Base-by-base conservation (phyloP, 2,797 vertebrate genomes). In the Chelmon rostratus region DNA sequence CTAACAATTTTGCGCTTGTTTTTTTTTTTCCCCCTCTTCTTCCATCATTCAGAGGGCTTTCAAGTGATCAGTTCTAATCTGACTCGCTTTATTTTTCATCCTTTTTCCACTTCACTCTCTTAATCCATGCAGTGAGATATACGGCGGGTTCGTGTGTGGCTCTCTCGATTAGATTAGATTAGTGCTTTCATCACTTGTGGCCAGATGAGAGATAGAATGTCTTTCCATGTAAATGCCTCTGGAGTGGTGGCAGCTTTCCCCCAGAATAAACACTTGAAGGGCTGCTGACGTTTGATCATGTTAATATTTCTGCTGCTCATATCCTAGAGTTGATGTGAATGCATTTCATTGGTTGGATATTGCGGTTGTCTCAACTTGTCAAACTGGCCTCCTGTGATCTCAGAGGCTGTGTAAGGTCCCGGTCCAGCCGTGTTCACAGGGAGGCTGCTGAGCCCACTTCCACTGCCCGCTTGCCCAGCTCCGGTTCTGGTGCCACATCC, bases 161-260 rank as follows among this genome's bases (percentile, higher is more conserved):
- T 59, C 66, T 78, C 33, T 80, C n/a, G 54, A 84, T 90, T 81
- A 82, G 81, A 89, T 85, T 79, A 84, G 81, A 91, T 91, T 89
- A 89, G 77, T 61, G 47, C 74, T 84, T 87, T 88, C 78, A 82
- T 91, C 82, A 82, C 81, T 80, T 59, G 59, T 75, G 76, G 71
- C 71, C 73, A 75, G 82, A 89, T 83, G 70, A 88, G 68, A 73
- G 78, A 81, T 50, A 21, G 65, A 74, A 67, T 42, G 38, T 56
- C 58, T 68, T 53, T 70, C 62, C 31, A 64, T 82, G 81, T 63
- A 63, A 78, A 68, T 44, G 31, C 6, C 31, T 73, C 15, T 73
- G 33, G 12, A 83, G 53, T 49, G 66, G 11, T 72, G 76, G 50
- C 64, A 50, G 80, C 42, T 86, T 79, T 52, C 67, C 67, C 38